Evolutionary conservation across 2,888 invertebrate species (phyloP), one percentile per base, ranked within the genome.

Genomic region (Melipona bicolor): DNA sequence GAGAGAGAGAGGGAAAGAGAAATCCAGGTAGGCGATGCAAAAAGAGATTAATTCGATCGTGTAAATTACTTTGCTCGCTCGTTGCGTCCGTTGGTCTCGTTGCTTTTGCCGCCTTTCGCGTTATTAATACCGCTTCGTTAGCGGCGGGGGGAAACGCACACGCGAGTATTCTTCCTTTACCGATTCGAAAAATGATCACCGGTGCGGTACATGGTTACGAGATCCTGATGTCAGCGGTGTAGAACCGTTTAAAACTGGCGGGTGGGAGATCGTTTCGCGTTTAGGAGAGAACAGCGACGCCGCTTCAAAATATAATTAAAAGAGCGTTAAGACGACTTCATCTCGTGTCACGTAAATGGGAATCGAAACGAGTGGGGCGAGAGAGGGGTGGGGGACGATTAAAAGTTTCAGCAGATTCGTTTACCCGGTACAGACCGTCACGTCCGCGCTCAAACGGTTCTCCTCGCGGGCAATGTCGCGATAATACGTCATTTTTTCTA

Each of bases 61-160:
- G 71, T 67, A 67, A 77, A 79, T 80, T 69, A 77, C 84, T 78
- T 54, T 24, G 65, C 17, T 19, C 61, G 52, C 43, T 43, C 13
- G 32, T 13, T 21, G 5, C 64, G 64, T 24, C 49, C 54, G n/a
- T n/a, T n/a, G n/a, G 24, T 43, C 67, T 61, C 36, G 21, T 67
- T 67, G 52, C 67, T 71, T 71, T 36, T 67, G 32, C n/a, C n/a
- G 49, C 65, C 27, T 24, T 24, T 56, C 54, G 32, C 59, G 72
- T 71, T 71, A 71, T 81, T 81, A 77, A 77, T 78, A 71, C 67
- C 61, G 52, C 43, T 69, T 79, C 68, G 68, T 68, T 73, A 69
- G n/a, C 32, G 49, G 21, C 11, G 21, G 21, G 21, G 21, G 19
- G 1, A 1, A 49, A 49, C 43, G 27, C 17, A 17, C 49, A 32